phyloP scores from a whole-genome alignment of 2,113 vertebrate species.

The Rhodinocichla rosea region DNA sequence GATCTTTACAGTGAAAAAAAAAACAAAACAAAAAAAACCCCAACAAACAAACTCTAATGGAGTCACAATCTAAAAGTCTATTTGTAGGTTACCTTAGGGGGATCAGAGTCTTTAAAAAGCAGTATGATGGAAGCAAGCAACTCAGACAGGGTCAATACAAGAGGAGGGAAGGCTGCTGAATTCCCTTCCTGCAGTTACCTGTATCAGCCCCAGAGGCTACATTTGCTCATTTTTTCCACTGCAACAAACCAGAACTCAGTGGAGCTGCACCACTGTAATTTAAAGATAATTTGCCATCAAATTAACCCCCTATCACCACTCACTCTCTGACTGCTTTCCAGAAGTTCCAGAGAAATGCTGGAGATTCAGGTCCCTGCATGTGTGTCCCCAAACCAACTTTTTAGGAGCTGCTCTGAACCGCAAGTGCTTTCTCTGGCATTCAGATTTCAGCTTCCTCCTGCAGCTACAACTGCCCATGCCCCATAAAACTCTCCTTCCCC shows the following conservation, averaged over 20 bases:
- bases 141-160: background rate
- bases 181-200: background rate
- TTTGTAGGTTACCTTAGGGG: background rate
- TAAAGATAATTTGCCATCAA: background rate
- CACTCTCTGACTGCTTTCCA: background rate
- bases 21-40: no score
- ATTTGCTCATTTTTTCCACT: background rate
- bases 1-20: background rate
- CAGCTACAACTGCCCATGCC: background rate
- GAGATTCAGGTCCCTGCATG: accelerated
- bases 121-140: background rate
- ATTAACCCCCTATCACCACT: background rate
- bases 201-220: background rate
- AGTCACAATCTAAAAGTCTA: background rate
- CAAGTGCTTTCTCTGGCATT: background rate
- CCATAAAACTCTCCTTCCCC: background rate
- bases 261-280: background rate
- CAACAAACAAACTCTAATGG: background rate
- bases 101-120: background rate
- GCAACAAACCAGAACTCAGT: background rate
- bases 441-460: background rate
- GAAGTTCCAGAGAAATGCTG: background rate
- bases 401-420: background rate
- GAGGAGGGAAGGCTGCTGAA: background rate
- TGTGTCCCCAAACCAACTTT: accelerated